Evolutionary conservation across 2,113 vertebrate genomes (phyloP).

Genomic region (Mormoops blainvillei): DNA sequence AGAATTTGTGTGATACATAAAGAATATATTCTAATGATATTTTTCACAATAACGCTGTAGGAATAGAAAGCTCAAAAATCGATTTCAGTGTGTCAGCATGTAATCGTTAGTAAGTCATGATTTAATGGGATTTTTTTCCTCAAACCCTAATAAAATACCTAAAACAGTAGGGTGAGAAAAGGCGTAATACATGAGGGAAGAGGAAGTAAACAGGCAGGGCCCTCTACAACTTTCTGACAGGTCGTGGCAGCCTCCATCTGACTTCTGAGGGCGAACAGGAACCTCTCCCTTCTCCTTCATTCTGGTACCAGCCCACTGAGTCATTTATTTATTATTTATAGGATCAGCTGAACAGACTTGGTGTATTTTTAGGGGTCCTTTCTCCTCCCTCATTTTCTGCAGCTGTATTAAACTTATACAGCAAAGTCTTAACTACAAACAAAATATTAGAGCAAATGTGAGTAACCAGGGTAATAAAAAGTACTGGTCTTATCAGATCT

Average conservation of each 20-base stretch:
- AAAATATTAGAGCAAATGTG: neutral
- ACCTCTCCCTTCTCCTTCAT: neutral
- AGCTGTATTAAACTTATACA: neutral
- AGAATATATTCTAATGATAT: neutral
- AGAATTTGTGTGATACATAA: slow-evolving; percentile 6
- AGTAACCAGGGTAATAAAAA: neutral
- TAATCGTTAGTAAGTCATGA: neutral
- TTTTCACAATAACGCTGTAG: slow-evolving; percentile 22
- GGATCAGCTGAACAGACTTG: neutral
- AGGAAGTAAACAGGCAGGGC: neutral
- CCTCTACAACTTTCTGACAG: neutral
- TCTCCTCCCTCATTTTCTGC: neutral
- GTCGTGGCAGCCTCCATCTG: neutral
- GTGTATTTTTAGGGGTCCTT: neutral
- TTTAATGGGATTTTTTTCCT: neutral
- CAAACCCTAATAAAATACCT: neutral
- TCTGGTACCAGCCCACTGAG: neutral
- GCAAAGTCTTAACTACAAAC: neutral
- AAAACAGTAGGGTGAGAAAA: neutral
- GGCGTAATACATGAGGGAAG: neutral
- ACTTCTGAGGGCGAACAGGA: neutral
- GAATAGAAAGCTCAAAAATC: neutral
- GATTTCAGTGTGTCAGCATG: neutral
- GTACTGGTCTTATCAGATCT: neutral
- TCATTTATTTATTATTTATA: neutral